phyloP scores from a whole-genome alignment of 2,113 vertebrate genomes.

The Monopterus albus region DNA sequence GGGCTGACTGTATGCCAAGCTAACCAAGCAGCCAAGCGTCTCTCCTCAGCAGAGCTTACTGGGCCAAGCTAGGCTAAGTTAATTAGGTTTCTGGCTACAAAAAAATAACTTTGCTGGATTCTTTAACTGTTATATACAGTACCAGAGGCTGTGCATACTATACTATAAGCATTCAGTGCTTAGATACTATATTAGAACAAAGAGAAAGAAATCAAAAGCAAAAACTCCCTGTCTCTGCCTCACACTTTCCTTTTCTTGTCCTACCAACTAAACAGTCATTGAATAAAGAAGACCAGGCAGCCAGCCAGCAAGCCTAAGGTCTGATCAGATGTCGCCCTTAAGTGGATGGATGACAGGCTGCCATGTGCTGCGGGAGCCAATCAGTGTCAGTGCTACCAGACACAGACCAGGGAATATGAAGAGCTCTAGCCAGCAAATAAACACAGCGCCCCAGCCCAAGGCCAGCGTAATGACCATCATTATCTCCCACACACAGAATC shows the following conservation, averaged over 20 bases:
- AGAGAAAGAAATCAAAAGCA: background rate
- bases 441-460: constrained; percentile 69
- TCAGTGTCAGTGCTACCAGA: constrained; percentile 58
- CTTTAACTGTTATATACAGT: constrained; percentile 22
- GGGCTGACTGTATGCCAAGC: constrained; percentile 59
- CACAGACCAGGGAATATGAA: constrained; percentile 70
- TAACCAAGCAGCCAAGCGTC: constrained; percentile 51
- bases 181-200: background rate
- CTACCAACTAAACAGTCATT: constrained; percentile 33
- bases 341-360: constrained; percentile 65
- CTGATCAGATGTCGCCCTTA: constrained; percentile 61
- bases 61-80: constrained; percentile 31
- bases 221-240: constrained; percentile 2
- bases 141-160: no score
- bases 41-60: constrained; percentile 34
- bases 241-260: constrained; percentile 17
- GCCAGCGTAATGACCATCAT: constrained; percentile 76
- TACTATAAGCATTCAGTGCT: constrained; percentile 1
- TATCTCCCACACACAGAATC: constrained; percentile 64
- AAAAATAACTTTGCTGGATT: constrained; percentile 21
- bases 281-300: constrained; percentile 10
- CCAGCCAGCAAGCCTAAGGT: constrained; percentile 23
- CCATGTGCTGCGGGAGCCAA: constrained; percentile 53
- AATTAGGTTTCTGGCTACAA: constrained; percentile 24
- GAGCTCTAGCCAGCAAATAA: constrained; percentile 74